Evolutionary conservation across 2,888 invertebrate genomes (phyloP).

Genomic region (Scrobipalpa costella): DNA sequence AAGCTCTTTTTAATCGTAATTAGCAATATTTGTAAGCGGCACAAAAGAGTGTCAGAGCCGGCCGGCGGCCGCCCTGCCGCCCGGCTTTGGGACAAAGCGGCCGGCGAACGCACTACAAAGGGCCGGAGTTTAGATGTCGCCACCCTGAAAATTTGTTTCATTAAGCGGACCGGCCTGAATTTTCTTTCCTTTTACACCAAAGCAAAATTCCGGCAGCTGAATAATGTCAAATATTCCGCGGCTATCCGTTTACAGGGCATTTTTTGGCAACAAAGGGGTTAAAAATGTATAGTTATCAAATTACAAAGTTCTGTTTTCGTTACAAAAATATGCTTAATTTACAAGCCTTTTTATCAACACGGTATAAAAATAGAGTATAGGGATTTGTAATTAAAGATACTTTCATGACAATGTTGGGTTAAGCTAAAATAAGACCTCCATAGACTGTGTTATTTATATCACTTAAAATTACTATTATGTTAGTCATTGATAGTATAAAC

Average conservation of each 20-base stretch:
- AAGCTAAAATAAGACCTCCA: too few species aligned
- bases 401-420: too few species aligned
- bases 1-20: constrained; percentile 71
- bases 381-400: too few species aligned
- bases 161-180: constrained; percentile 67
- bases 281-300: constrained; percentile 55
- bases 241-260: constrained; percentile 59
- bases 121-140: constrained; percentile 74
- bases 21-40: constrained; percentile 70
- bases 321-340: neutral
- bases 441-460: too few species aligned
- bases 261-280: constrained; percentile 55
- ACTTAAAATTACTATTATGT: too few species aligned
- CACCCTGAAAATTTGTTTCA: constrained; percentile 77
- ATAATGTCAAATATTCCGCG: constrained; percentile 58
- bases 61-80: constrained; percentile 43
- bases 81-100: constrained; percentile 64
- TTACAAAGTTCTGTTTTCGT: constrained; percentile 47
- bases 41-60: constrained; percentile 64
- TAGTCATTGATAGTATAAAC: too few species aligned
- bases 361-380: neutral
- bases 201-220: constrained; percentile 56
- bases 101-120: constrained; percentile 67
- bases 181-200: constrained; percentile 62
- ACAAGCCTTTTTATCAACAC: neutral